Conservation (phyloP, 2,888 invertebrate genomes). For the Agrotis segetum region DNA sequence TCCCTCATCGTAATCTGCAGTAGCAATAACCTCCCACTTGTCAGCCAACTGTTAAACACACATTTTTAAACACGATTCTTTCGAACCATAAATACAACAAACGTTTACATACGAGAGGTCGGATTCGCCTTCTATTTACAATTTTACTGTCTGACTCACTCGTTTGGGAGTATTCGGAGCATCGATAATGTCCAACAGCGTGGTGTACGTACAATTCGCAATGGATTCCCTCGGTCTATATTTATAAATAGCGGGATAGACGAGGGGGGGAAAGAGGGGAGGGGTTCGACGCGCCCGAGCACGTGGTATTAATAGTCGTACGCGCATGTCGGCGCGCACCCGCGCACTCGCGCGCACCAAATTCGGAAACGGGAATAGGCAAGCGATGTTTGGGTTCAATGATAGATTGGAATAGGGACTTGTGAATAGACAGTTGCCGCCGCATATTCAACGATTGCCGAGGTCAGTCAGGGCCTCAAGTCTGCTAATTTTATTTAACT, state of each 20-base stretch:
- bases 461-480: too few species aligned
- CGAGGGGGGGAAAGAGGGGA: conserved; percentile 58
- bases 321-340: conserved; percentile 79
- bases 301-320: conserved; percentile 88
- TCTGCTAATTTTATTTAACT: too few species aligned
- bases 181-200: conserved; percentile 68
- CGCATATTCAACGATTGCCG: background rate
- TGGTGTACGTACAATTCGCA: conserved; percentile 76
- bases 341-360: conserved; percentile 82
- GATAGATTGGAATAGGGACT: conserved; percentile 26
- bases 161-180: conserved; percentile 66
- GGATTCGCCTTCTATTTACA: conserved; percentile 65
- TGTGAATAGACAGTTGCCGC: too few species aligned
- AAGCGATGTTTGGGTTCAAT: conserved; percentile 68
- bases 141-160: conserved; percentile 72
- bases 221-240: conserved; percentile 86
- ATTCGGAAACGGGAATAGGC: conserved; percentile 84
- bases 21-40: background rate
- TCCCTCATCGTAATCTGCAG: background rate
- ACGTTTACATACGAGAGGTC: conserved; percentile 39
- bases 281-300: conserved; percentile 68
- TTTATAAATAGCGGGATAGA: conserved; percentile 81
- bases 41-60: conserved; percentile 8
- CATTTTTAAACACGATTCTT: conserved; percentile 23
- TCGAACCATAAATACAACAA: conserved; percentile 27